Conservation (phyloP, 2,888 invertebrate genomes). For the Euphydryas editha region DNA sequence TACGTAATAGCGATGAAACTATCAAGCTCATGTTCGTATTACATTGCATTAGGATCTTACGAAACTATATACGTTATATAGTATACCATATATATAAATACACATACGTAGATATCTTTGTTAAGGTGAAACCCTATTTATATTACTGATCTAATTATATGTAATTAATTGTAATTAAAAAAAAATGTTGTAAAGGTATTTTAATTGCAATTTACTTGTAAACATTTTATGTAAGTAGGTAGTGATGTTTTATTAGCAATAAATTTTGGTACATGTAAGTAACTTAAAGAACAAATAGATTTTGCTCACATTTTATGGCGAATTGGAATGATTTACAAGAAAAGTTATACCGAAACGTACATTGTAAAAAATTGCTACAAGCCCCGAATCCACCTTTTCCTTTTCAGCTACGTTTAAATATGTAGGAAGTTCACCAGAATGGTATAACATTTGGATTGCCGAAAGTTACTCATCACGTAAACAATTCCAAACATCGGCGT, state of each 20-base stretch:
- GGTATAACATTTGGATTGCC: conserved; percentile 32
- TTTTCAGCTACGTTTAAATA: conserved; percentile 33
- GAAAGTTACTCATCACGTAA: conserved; percentile 34
- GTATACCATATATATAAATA: not conserved
- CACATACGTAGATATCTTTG: no score
- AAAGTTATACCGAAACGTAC: not conserved
- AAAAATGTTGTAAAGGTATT: no score
- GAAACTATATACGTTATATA: not conserved
- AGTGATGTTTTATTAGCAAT: no score
- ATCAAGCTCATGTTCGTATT: conserved; percentile 6
- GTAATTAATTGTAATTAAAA: no score
- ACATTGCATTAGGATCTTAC: conserved; percentile 3
- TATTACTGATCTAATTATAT: not conserved
- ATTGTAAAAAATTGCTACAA: not conserved
- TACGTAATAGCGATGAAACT: conserved; percentile 15
- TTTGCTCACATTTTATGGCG: not conserved
- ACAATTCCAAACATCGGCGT: conserved; percentile 38
- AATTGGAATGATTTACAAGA: not conserved
- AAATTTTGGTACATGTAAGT: not conserved
- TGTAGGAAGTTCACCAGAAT: conserved; percentile 28
- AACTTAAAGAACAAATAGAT: not conserved
- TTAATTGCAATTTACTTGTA: no score
- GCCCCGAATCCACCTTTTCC: conserved; percentile 9
- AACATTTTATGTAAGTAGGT: no score
- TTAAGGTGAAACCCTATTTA: not conserved